Conservation (phyloP, 2,888 invertebrate species). For the Celastrina argiolus region DNA sequence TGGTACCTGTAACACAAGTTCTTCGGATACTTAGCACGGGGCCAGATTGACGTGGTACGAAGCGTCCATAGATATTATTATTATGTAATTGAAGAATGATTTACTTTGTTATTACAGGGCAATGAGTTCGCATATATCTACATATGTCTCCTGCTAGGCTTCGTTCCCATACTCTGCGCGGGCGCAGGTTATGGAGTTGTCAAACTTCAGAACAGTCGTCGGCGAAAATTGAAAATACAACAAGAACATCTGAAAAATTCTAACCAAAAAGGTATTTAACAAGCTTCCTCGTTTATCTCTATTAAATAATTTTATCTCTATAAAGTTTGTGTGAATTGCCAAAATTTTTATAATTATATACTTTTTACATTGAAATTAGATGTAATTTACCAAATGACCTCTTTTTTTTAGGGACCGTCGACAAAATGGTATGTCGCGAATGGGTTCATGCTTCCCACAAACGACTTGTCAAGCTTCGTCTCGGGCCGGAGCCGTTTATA, state of each 20-base stretch:
- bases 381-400: background rate
- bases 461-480: constrained; percentile 90
- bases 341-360: background rate
- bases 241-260: constrained; percentile 82
- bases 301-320: too few species aligned
- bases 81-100: too few species aligned
- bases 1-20: too few species aligned
- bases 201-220: constrained; percentile 90
- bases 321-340: too few species aligned
- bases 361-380: background rate
- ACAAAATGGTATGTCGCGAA: constrained; percentile 95
- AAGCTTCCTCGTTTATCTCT: background rate
- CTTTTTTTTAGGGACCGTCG: constrained; percentile 80
- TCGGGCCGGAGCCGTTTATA: constrained; percentile 92
- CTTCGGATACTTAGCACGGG: too few species aligned
- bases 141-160: constrained; percentile 92
- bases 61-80: too few species aligned
- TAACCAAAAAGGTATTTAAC: constrained; percentile 70
- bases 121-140: constrained; percentile 98
- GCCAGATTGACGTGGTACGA: too few species aligned
- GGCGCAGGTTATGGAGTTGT: constrained; percentile 95
- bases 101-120: constrained; percentile 75
- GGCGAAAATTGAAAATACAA: constrained; percentile 87
- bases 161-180: constrained; percentile 94
- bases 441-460: constrained; percentile 96